These are phyloP conservation scores for Coenonympha arcania DNA, from an alignment of 2,888 invertebrate genomes.

Conservation along the genomic window DNA sequence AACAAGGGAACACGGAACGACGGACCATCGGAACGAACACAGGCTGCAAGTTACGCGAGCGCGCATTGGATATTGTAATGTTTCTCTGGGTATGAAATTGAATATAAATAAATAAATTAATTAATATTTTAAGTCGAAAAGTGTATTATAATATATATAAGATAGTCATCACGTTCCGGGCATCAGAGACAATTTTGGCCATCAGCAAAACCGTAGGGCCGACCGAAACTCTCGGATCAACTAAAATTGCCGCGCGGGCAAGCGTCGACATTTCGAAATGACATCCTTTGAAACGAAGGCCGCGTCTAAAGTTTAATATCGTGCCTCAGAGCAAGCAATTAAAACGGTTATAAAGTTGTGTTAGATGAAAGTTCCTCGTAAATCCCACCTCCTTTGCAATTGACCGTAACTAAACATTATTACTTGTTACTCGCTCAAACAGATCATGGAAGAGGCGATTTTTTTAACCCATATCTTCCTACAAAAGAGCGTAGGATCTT, in stretches of 20 bases:
- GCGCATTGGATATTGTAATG: too few species aligned
- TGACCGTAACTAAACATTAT: slow-evolving; percentile 28
- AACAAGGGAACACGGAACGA: too few species aligned
- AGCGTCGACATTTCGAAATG: background rate
- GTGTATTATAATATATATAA: too few species aligned
- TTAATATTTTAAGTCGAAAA: too few species aligned
- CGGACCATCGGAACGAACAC: too few species aligned
- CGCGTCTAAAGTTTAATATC: slow-evolving; percentile 18
- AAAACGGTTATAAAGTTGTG: slow-evolving; percentile 23
- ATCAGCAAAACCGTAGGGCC: too few species aligned
- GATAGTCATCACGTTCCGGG: background rate
- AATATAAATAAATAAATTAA: too few species aligned
- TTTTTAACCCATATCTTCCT: too few species aligned
- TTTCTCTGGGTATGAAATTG: too few species aligned
- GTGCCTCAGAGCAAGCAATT: slow-evolving; percentile 18
- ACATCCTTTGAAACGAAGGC: background rate
- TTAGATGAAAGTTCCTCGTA: slow-evolving; percentile 25
- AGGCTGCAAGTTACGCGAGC: too few species aligned
- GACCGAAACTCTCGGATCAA: background rate
- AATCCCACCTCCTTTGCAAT: slow-evolving; percentile 25
- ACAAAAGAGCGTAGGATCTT: too few species aligned
- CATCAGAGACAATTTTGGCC: background rate
- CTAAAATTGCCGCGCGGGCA: background rate
- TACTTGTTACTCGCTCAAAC: slow-evolving; percentile 13
- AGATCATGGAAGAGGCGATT: slow-evolving; percentile 4